Evolutionary conservation across 2,797 vertebrate genomes (phyloP).

Genomic region (Limnodromus scolopaceus): DNA sequence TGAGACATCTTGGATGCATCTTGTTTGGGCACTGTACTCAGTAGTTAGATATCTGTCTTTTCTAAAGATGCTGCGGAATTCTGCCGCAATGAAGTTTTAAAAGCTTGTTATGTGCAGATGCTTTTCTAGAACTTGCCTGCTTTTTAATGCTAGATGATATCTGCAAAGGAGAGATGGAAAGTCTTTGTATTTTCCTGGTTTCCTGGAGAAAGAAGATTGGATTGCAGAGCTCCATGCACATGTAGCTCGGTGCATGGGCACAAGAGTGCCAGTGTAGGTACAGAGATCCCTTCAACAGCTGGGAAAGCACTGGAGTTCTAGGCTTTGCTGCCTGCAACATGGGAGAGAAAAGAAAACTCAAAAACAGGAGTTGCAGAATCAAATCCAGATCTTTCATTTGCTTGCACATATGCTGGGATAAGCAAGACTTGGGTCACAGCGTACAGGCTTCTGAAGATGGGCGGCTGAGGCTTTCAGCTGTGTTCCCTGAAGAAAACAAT

Average conservation of each 20-base stretch:
- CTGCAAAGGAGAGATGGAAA: neutral
- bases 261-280: accelerated
- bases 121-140: neutral
- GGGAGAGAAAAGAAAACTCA: neutral
- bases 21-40: neutral
- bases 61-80: neutral
- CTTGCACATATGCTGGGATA: neutral
- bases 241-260: neutral
- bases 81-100: neutral
- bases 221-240: neutral
- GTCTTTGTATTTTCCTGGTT: neutral
- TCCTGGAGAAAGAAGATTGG: neutral
- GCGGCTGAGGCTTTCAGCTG: neutral
- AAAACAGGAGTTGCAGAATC: neutral
- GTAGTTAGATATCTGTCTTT: neutral
- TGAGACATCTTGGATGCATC: neutral
- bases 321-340: neutral
- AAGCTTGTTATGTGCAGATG: neutral
- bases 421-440: neutral
- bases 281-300: neutral
- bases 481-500: accelerated
- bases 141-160: neutral
- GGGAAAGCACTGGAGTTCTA: neutral
- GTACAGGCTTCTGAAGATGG: neutral
- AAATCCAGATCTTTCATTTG: neutral